Evolutionary conservation across 2,797 vertebrate species (phyloP).

Genomic region (Corythornis leucogaster): DNA sequence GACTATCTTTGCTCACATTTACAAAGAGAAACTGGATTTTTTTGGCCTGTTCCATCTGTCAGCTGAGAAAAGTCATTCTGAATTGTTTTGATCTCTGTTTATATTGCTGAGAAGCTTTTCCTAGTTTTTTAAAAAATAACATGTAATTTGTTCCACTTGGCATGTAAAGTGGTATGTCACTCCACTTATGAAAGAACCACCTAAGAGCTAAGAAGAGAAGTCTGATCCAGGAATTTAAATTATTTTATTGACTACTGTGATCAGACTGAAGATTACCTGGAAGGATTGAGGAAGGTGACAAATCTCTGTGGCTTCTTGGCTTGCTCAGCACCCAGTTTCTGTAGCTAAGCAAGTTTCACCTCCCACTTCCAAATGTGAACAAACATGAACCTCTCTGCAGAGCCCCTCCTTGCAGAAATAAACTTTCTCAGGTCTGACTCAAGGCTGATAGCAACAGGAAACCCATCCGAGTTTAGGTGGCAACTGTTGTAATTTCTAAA

Average conservation of each 20-base stretch:
- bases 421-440: neutral
- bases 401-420: neutral
- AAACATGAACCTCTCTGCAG: neutral
- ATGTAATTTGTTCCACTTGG: neutral
- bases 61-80: neutral
- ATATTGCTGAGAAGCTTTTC: neutral
- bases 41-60: accelerated
- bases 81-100: neutral
- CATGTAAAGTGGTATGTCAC: neutral
- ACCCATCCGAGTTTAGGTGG: neutral
- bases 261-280: neutral
- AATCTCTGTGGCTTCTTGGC: neutral
- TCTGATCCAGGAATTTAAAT: neutral
- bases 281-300: neutral
- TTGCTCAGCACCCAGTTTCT: neutral
- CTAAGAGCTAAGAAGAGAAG: neutral
- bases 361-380: neutral
- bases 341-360: constrained; percentile 24
- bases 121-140: neutral
- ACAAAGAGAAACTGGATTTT: neutral
- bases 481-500: accelerated
- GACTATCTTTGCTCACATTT: neutral
- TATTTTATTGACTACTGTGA: neutral
- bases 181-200: neutral
- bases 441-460: neutral